Percentiles rank a stretch among this genome's conserved stretches.
Conservation (phyloP, 2,888 invertebrate species). For the Carcina quercana region DNA sequence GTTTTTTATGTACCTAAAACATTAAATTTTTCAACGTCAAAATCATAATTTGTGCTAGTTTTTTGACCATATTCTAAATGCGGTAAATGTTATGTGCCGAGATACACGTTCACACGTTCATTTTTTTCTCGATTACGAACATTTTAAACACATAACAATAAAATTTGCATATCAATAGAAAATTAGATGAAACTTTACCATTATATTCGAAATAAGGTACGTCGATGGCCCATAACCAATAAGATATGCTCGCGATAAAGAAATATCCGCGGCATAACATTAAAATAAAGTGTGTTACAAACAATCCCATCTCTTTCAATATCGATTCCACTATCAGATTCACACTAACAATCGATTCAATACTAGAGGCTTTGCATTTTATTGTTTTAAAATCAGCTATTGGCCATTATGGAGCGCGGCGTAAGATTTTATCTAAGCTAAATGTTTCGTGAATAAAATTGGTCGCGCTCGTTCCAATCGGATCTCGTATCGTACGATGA, state of each 20-base stretch:
- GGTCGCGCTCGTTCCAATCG: slow-evolving; percentile 60
- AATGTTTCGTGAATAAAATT: slow-evolving; percentile 71
- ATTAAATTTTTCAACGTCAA: too few relatives aligned
- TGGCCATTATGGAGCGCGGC: slow-evolving; percentile 36
- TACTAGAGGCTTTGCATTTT: slow-evolving; percentile 46
- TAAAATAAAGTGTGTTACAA: slow-evolving; percentile 29
- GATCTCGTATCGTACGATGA: slow-evolving; percentile 42
- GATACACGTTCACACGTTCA: too few relatives aligned
- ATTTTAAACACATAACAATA: too few relatives aligned
- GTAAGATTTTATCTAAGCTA: slow-evolving; percentile 61
- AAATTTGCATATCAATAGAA: too few relatives aligned
- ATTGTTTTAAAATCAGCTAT: slow-evolving; percentile 51
- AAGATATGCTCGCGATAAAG: slow-evolving; percentile 24
- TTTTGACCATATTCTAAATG: too few relatives aligned
- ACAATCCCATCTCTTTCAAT: slow-evolving; percentile 40
- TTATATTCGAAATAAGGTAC: slow-evolving; percentile 17
- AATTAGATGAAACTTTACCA: too few relatives aligned
- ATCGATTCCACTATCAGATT: slow-evolving; percentile 57
- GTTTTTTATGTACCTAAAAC: too few relatives aligned
- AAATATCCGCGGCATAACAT: slow-evolving; percentile 32
- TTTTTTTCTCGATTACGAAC: too few relatives aligned
- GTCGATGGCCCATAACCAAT: slow-evolving; percentile 17
- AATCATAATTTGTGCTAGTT: too few relatives aligned
- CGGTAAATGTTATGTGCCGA: too few relatives aligned
- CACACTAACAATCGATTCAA: slow-evolving; percentile 57